Evolutionary conservation across 2,888 invertebrate species (phyloP), one percentile per base, ranked within the genome.

Genomic region (Sarcophaga caerulescens): DNA sequence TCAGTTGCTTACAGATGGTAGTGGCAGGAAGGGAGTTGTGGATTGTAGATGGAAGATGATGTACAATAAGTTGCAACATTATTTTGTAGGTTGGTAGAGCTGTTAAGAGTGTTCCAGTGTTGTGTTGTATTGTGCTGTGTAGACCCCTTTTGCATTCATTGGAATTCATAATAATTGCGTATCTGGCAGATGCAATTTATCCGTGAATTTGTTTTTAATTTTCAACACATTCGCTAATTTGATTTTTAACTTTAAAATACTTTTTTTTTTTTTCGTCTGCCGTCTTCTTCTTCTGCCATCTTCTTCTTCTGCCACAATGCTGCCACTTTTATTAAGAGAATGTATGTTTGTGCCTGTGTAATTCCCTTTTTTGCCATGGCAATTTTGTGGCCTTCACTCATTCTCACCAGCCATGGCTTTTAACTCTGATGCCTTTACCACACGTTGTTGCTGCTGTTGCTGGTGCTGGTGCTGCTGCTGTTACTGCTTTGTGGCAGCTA

Each of bases 191-290:
- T 92, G 91, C 91, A 92, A 91, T 92, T 91, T 92, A 92, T 91
- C 92, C 92, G 91, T 91, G 92, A 93, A 93, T 93, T 93, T 93
- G 93, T 93, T 93, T 93, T 93, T 93, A 93, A 93, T 93, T 93
- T 93, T 93, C 93, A 93, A 93, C 93, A 93, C 93, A 93, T 93
- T 93, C 92, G 90, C 93, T 92, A 92, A 93, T 93, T 92, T 92
- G 93, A 93, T 92, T 92, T 92, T 93, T 93, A 92, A 91, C 92
- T 88, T 88, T 85, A 81, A 52, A 52, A 52, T 17, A 17, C 52
- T 52, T 52, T 52, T 73, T 81, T 71, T 71, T 74, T 60, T 19
- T 73, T 66, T 71, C 76, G 52, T 3, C 60, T 52, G 17, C 3
- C 5, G 21, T 60, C 2, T 47, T 70, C 11, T 17, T 35, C 23